These are phyloP conservation scores for Syrrhaptes paradoxus DNA, from an alignment of 2,113 vertebrate genomes.

Conservation along the genomic window DNA sequence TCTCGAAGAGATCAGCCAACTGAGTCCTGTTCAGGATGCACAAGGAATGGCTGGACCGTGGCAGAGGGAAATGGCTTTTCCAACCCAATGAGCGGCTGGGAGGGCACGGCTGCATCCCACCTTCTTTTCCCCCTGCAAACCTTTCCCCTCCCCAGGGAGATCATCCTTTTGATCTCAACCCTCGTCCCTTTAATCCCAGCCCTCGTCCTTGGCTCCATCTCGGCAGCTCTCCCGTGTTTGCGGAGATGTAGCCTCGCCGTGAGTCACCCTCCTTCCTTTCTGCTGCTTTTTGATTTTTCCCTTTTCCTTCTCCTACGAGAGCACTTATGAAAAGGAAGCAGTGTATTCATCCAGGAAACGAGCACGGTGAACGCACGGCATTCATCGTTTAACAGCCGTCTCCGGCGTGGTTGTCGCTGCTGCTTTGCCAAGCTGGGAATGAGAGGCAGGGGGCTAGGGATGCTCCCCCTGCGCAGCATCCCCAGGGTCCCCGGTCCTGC, in stretches of 20 bases:
- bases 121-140: neutral
- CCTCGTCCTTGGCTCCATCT: neutral
- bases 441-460: neutral
- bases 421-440: neutral
- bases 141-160: neutral
- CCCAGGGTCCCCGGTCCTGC: neutral
- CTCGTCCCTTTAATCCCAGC: neutral
- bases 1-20: no score
- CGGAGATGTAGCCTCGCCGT: neutral
- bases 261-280: constrained; percentile 53
- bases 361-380: neutral
- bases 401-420: neutral
- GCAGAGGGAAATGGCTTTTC: neutral
- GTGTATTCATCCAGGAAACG: constrained; percentile 33
- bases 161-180: neutral
- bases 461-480: accelerated
- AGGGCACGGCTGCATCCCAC: neutral
- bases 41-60: neutral
- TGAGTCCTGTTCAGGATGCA: neutral
- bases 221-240: neutral
- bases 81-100: neutral
- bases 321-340: constrained; percentile 20
- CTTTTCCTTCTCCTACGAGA: constrained; percentile 24
- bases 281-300: constrained; percentile 14
- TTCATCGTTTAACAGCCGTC: neutral